Evolutionary conservation across 2,888 invertebrate species (phyloP).

Genomic region (Mimachlamys varia): DNA sequence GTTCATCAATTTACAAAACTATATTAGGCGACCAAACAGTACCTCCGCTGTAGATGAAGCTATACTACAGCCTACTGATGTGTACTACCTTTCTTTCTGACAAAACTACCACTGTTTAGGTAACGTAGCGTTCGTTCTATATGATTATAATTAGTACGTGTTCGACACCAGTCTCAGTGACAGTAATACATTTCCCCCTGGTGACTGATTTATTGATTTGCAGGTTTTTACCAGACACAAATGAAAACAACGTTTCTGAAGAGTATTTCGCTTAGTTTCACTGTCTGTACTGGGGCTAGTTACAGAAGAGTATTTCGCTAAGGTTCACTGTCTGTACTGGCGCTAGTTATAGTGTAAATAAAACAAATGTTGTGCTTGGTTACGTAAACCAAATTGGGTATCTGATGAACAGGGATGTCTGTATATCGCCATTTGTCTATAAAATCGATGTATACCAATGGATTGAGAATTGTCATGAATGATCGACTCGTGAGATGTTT

Average conservation of each 20-base stretch:
- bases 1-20: no score
- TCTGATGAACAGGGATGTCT: background rate
- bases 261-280: background rate
- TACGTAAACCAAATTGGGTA: background rate
- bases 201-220: no score
- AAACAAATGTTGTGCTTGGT: background rate
- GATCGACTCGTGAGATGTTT: background rate
- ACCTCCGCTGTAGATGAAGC: no score
- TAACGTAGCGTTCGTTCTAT: no score
- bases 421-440: no score
- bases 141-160: no score
- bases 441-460: background rate
- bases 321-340: background rate
- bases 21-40: no score
- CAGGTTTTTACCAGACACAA: no score
- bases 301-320: background rate
- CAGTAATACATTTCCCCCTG: no score
- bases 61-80: background rate
- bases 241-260: no score
- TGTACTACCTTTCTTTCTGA: background rate
- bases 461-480: background rate
- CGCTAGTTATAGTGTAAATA: background rate
- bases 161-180: no score
- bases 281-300: background rate
- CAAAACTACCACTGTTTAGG: no score